Percentiles rank a stretch among this genome's conserved stretches.
Evolutionary conservation across 2,888 invertebrate species (phyloP).

Genomic region (Hoplodrina ambigua): DNA sequence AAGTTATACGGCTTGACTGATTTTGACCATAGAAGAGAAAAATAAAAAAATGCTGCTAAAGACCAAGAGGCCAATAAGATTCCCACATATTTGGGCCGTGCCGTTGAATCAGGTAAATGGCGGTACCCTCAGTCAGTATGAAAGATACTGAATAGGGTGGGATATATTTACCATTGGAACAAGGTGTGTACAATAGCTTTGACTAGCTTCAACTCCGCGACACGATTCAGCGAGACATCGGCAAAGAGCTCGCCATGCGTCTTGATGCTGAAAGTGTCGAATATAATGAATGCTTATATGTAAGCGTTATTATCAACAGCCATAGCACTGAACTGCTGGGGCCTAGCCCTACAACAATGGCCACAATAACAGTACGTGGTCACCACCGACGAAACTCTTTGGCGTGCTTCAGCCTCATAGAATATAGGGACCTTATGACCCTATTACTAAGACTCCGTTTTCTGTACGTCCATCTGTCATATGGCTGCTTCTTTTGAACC

Average conservation of each 20-base stretch:
- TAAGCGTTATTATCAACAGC: not conserved
- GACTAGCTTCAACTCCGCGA: slow-evolving; percentile 73
- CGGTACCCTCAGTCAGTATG: not conserved
- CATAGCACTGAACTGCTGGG: not conserved
- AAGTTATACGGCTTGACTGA: not conserved
- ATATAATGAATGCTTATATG: not conserved
- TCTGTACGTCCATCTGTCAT: no score
- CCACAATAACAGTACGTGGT: no score
- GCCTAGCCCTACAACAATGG: not conserved
- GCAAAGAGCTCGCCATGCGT: slow-evolving; percentile 83
- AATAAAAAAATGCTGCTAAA: not conserved
- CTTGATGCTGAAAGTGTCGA: slow-evolving; percentile 73
- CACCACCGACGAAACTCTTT: no score
- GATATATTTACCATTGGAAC: slow-evolving; percentile 76
- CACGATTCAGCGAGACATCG: slow-evolving; percentile 79
- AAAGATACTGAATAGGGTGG: not conserved
- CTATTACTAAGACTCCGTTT: no score
- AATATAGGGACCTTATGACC: no score
- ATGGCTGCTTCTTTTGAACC: no score
- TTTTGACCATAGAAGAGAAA: not conserved
- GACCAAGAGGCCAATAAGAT: no score
- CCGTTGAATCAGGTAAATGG: not conserved
- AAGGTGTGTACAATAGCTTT: slow-evolving; percentile 81
- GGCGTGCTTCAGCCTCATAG: no score
- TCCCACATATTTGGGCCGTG: not conserved